phyloP scores from a whole-genome alignment of 1,140 invertebrate genomes.

The Zelostemma sp. region DNA sequence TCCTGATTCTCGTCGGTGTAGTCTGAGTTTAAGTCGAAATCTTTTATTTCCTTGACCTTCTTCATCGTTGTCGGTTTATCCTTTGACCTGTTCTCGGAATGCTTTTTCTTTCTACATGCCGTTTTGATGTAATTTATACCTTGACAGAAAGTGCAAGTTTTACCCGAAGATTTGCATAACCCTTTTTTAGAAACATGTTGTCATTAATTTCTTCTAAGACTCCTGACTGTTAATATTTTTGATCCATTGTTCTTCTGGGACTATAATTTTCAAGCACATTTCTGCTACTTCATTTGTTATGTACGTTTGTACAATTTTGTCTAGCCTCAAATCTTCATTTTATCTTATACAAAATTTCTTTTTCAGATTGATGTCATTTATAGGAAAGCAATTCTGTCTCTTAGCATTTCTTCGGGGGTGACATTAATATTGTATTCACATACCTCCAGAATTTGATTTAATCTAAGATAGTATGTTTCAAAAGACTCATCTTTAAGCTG shows the following conservation, averaged over 20 bases:
- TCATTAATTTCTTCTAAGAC: background rate
- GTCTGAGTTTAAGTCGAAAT: background rate
- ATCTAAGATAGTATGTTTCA: too few species aligned
- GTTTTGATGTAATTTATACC: constrained; percentile 13
- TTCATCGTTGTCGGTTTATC: background rate
- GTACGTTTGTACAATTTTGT: constrained; percentile 19
- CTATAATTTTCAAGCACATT: constrained; percentile 17
- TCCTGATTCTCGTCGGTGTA: constrained; percentile 7
- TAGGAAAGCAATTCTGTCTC: constrained; percentile 17
- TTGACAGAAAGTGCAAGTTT: constrained; percentile 9
- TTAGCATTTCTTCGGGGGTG: constrained; percentile 1
- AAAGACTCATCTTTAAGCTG: constrained; percentile 4
- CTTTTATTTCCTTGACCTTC: constrained; percentile 7
- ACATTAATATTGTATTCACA: background rate
- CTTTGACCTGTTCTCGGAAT: background rate
- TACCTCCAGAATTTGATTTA: constrained; percentile 3
- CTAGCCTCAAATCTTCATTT: constrained; percentile 7
- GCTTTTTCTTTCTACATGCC: constrained; percentile 6
- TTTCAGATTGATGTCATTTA: constrained; percentile 13
- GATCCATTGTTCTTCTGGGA: background rate
- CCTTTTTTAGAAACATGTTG: background rate
- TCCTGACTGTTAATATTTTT: background rate
- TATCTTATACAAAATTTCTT: constrained; percentile 10
- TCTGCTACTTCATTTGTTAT: constrained; percentile 14
- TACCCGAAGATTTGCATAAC: constrained; percentile 15